Conservation (phyloP, 1,140 invertebrate species). For the Goniozus legneri region DNA sequence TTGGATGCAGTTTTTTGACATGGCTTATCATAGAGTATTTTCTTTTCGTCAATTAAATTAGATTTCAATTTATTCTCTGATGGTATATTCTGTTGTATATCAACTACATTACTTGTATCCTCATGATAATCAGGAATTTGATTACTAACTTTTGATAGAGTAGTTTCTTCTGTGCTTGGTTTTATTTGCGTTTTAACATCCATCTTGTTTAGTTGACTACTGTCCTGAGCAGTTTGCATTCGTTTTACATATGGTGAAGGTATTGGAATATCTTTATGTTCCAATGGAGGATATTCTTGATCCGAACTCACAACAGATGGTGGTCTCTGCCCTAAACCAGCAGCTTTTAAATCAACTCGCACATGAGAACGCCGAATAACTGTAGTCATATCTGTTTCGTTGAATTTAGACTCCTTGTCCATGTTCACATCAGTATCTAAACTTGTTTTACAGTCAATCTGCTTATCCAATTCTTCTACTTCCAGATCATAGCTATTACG, state of each 20-base stretch:
- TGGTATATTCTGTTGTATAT: too few species aligned
- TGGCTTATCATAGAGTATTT: slow-evolving; percentile 19
- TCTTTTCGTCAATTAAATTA: slow-evolving; percentile 20
- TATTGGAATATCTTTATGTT: slow-evolving; percentile 41
- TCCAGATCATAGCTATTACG: slow-evolving; percentile 51
- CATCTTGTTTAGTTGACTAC: slow-evolving; percentile 4
- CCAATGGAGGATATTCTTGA: slow-evolving; percentile 39
- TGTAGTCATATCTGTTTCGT: slow-evolving; percentile 44
- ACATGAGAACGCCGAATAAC: slow-evolving; percentile 47
- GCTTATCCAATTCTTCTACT: slow-evolving; percentile 39
- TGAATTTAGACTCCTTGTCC: slow-evolving; percentile 41
- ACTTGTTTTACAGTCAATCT: slow-evolving; percentile 30
- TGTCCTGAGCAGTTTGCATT: slow-evolving; percentile 19
- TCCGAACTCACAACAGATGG: slow-evolving; percentile 53
- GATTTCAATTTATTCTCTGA: slow-evolving; percentile 18
- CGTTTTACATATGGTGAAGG: slow-evolving; percentile 35
- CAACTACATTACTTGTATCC: too few species aligned
- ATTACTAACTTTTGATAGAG: slow-evolving; percentile 9
- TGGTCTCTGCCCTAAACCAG: slow-evolving; percentile 59
- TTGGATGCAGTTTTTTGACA: slow-evolving; percentile 41
- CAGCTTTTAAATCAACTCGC: slow-evolving; percentile 60
- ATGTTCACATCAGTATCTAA: slow-evolving; percentile 24
- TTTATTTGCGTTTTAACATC: background rate
- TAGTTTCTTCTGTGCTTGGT: slow-evolving; percentile 3
- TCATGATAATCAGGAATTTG: background rate